These are phyloP conservation scores for Myopa testacea DNA, from an alignment of 2,888 invertebrate genomes.

Conservation along the genomic window DNA sequence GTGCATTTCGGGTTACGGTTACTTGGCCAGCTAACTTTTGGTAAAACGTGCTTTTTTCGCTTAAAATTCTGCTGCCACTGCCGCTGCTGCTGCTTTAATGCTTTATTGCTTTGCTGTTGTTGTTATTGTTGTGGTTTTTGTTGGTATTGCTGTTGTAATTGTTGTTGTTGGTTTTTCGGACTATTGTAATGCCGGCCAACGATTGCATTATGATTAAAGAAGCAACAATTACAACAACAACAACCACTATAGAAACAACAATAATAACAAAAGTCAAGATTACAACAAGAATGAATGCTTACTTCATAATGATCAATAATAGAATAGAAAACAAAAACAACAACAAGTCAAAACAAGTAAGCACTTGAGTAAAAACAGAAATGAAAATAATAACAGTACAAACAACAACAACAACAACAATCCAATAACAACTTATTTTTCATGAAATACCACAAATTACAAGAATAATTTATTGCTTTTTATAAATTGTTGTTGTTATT, in stretches of 20 bases:
- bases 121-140: not conserved
- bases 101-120: not conserved
- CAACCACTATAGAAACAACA: not conserved
- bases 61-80: too few species aligned
- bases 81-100: too few species aligned
- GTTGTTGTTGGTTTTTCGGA: not conserved
- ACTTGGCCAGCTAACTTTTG: not conserved
- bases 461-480: not conserved
- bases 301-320: not conserved
- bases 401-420: too few species aligned
- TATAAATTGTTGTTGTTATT: constrained; percentile 11
- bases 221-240: not conserved
- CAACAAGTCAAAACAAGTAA: not conserved
- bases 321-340: not conserved
- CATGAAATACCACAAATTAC: too few species aligned
- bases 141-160: not conserved
- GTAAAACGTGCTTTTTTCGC: too few species aligned
- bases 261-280: not conserved
- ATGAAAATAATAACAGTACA: not conserved
- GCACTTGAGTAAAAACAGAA: not conserved
- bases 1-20: not conserved
- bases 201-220: not conserved
- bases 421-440: too few species aligned
- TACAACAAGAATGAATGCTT: not conserved
- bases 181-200: not conserved